phyloP scores from a whole-genome alignment of 2,888 invertebrate genomes.

The Diadegma fenestrale region DNA sequence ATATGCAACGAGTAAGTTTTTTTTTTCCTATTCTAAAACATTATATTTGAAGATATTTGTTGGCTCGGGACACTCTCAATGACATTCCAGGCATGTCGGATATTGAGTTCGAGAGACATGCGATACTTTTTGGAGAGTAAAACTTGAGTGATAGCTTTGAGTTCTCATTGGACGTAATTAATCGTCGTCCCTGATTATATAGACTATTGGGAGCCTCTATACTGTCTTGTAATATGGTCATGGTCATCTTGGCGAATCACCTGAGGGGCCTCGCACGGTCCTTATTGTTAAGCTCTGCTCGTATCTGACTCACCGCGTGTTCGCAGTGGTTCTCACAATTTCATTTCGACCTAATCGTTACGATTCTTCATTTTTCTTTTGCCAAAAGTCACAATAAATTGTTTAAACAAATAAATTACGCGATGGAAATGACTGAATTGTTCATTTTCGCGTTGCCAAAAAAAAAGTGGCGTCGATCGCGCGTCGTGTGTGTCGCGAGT shows the following conservation, averaged over 20 bases:
- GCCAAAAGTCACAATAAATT: neutral
- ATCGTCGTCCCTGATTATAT: conserved; percentile 60
- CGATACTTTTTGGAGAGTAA: neutral
- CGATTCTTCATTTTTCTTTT: neutral
- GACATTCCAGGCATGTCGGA: neutral
- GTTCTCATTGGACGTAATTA: conserved; percentile 63
- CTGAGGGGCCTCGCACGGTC: conserved; percentile 79
- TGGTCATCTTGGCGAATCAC: conserved; percentile 83
- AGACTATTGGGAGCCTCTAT: conserved; percentile 79
- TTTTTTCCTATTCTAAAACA: neutral
- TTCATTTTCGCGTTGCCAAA: neutral
- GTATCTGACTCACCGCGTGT: conserved; percentile 75
- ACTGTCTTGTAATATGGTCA: conserved; percentile 83
- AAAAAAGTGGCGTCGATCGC: neutral
- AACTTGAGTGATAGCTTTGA: conserved; percentile 19
- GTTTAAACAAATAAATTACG: neutral
- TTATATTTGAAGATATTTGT: neutral
- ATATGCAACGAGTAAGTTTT: neutral
- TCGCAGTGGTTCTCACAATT: conserved; percentile 76
- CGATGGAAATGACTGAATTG: neutral
- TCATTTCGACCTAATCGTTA: neutral
- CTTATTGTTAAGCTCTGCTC: conserved; percentile 67
- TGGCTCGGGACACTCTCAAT: neutral
- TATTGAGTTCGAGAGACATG: neutral
- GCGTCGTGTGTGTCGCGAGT: neutral